A percentile compares a stretch with the other conserved stretches of the same genome.
phyloP scores from a whole-genome alignment of 2,888 invertebrate species.

The Strigamia maritima region DNA sequence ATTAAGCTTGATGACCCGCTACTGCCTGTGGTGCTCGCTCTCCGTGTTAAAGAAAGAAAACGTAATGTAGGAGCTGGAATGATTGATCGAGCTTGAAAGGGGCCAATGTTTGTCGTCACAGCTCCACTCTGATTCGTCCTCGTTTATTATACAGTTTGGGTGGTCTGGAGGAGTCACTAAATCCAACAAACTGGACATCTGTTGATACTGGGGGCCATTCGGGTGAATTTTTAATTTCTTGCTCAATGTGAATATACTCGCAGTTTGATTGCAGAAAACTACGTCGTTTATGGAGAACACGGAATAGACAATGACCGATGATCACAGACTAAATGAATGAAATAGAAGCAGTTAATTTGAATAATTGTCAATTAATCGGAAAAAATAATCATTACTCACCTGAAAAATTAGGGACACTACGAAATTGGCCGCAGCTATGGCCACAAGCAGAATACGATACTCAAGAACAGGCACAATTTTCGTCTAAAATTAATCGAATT shows the following conservation, averaged over 20 bases:
- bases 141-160: not conserved
- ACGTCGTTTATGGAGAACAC: slow-evolving; percentile 55
- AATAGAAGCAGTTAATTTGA: not conserved
- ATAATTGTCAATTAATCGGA: too few relatives aligned
- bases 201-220: slow-evolving; percentile 52
- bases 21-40: not conserved
- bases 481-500: slow-evolving; percentile 54
- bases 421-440: slow-evolving; percentile 56
- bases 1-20: not conserved
- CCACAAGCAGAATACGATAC: slow-evolving; percentile 60
- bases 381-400: slow-evolving; percentile 28
- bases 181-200: slow-evolving; percentile 41
- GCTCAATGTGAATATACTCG: slow-evolving; percentile 56
- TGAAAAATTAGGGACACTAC: slow-evolving; percentile 57
- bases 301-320: slow-evolving; percentile 38
- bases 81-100: not conserved
- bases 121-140: not conserved
- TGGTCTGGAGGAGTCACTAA: not conserved
- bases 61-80: slow-evolving; percentile 12
- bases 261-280: slow-evolving; percentile 38
- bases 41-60: not conserved
- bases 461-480: slow-evolving; percentile 62
- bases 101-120: not conserved
- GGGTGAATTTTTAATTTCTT: slow-evolving; percentile 61
- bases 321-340: slow-evolving; percentile 39